Conservation (phyloP, 2,113 vertebrate species). For the Zosterops pallidus region DNA sequence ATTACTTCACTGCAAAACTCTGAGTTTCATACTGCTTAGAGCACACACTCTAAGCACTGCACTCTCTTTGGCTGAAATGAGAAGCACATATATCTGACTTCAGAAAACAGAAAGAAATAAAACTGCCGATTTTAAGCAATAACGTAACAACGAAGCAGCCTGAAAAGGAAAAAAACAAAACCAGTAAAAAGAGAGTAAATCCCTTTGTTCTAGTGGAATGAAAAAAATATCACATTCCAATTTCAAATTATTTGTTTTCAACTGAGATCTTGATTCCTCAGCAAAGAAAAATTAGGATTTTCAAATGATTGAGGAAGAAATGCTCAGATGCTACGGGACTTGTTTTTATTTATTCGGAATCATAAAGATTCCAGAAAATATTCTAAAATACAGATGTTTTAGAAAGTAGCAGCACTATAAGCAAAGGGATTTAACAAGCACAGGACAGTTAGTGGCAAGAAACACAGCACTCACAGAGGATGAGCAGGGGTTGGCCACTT, state of each 20-base stretch:
- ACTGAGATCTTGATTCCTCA: neutral
- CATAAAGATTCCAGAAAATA: neutral
- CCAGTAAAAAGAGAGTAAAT: conserved; percentile 60
- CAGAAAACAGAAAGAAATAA: conserved; percentile 47
- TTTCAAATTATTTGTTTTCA: conserved; percentile 17
- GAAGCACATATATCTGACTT: conserved; percentile 19
- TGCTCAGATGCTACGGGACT: neutral
- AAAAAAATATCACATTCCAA: neutral
- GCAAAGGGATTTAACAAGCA: conserved; percentile 76
- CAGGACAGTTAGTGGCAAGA: conserved; percentile 68
- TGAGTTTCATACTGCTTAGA: neutral
- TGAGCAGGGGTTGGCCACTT: conserved; percentile 75
- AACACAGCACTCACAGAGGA: conserved; percentile 85
- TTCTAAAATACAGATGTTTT: neutral
- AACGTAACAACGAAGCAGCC: conserved; percentile 52
- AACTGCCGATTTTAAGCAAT: conserved; percentile 46
- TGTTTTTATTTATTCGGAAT: neutral
- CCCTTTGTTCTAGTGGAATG: conserved; percentile 61
- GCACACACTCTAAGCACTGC: neutral
- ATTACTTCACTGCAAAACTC: neutral
- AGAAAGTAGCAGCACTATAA: conserved; percentile 43
- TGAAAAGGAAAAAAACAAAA: conserved; percentile 53
- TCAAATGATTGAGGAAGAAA: neutral
- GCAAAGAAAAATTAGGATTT: neutral
- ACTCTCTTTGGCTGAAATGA: neutral